Evolutionary conservation across 2,113 vertebrate genomes (phyloP), one percentile per base, ranked within the genome.

Genomic region (Phalacrocorax pelagicus): DNA sequence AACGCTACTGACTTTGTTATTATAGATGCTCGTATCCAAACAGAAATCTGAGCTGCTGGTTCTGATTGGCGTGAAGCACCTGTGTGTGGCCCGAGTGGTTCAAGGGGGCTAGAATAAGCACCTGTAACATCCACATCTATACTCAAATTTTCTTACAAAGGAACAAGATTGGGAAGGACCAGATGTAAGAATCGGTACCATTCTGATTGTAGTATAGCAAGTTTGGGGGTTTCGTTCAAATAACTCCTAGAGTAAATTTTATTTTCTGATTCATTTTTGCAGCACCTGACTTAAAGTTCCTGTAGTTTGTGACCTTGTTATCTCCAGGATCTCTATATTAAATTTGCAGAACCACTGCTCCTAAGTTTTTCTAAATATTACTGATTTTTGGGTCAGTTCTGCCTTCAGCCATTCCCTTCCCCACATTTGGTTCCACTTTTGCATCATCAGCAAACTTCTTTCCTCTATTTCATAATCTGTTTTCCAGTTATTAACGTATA

Each of bases 221-320:
- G 26, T 42, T 61, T 47, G 17, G 30, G 57, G 49, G 24, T 74
- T 92, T 71, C 74, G 18, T 67, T 75, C 52, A 6, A 29, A 3
- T 44, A 36, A 15, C 5, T 82, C 27, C 19, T 55, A 12, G 13
- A 30, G 30, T 23, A 88, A 86, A 61, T 71, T 80, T 87, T 42
- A 36, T 13, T 15, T 15, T 42, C 55, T 46, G 18, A 42, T 85
- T 65, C 26, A 26, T 5, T 58, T 90, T 72, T 82, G 30, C 27
- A 74, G 38, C 8, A 18, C 23, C 70, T 66, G 42, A 57, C 65
- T 88, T 75, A 36, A 94, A 80, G 69, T 83, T 95, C 27, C 30
- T 75, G 62, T 71, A 46, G 86, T 91, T 95, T 88, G 57, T 90
- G 78, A n/a, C 55, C 51, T 94, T 78, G 77, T 91, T 96, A 72